phyloP scores from a whole-genome alignment of 2,888 invertebrate species.

The Synanthedon formicaeformis region DNA sequence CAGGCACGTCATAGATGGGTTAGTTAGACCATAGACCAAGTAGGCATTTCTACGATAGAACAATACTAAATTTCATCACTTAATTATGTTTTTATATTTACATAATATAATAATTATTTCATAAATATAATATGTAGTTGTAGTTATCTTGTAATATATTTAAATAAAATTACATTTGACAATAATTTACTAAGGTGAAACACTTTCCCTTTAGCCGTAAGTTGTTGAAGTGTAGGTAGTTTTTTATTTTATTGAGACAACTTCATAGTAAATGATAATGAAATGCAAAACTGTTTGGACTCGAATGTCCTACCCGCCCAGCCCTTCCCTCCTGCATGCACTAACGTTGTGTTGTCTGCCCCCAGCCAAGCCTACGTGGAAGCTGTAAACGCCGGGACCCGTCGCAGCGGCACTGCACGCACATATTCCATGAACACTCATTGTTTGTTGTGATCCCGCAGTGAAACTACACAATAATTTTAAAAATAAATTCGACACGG shows the following conservation, averaged over 20 bases:
- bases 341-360: conserved; percentile 61
- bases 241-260: not conserved
- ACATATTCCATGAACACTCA: conserved; percentile 69
- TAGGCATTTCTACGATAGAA: too few species aligned
- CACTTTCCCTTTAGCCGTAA: too few species aligned
- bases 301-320: not conserved
- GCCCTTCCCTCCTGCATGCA: conserved; percentile 41
- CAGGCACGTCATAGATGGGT: too few species aligned
- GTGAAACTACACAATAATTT: conserved; percentile 57
- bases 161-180: too few species aligned
- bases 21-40: too few species aligned
- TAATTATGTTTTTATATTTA: too few species aligned
- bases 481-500: conserved; percentile 52
- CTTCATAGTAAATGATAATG: not conserved
- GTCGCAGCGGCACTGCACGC: conserved; percentile 58
- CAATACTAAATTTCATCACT: too few species aligned
- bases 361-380: conserved; percentile 65
- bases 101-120: too few species aligned
- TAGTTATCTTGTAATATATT: too few species aligned
- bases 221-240: too few species aligned
- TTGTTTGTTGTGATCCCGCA: conserved; percentile 71
- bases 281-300: conserved; percentile 1
- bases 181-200: too few species aligned
- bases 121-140: too few species aligned
- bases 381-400: conserved; percentile 53